Base-by-base conservation (phyloP, 1,140 invertebrate genomes). In the Lepidurus packardi region DNA sequence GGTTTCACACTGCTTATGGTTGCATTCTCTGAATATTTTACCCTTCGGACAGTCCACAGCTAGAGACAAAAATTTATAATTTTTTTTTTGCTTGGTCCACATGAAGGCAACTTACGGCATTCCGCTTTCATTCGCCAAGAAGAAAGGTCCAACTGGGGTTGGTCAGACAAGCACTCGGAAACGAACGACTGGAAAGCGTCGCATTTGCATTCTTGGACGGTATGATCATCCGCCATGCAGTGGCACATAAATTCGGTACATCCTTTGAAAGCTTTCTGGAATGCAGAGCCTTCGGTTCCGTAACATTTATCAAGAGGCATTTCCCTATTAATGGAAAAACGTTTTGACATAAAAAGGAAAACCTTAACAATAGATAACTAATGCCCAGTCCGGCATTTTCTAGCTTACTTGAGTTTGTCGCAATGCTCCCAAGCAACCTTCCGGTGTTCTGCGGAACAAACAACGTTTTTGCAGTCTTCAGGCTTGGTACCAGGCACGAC, bases 11-110 rank as follows among this genome's bases (percentile, higher is more conserved):
- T 85, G 84, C 76, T 86, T 86, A 79, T 90, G 89, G 83, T 90
- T 94, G 83, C 93, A 94, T 82, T 94, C 93, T 74, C 92, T 88
- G 83, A 93, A 92, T 1, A 93, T 89, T 34, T 93, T 86, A 0
- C 91, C 92, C 0, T 91, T 80, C 0, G 90, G 87, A 81, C 93
- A 94, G 21, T 87, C 85, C 7, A 88, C 88, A 79, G 91, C 91
- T 90, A 83, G 5, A 83, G 34, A 34, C 84, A 43, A 11, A 21
- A 77, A 24, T 75, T 76, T 16, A 53, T 6, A 65, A 7, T 73
- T 80, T n/a, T 41, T 16, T 43, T 24, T 42, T 43, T 11, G 42
- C 65, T 42, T 44, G 16, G 45, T 9, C 8, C 11, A 44, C 75
- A 73, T 73, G 78, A 47, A 77, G 77, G 53, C 44, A 76, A 89